A percentile compares a stretch with the other conserved stretches of the same genome.
These are phyloP conservation scores for Apis laboriosa DNA, from an alignment of 1,140 invertebrate species.

Conservation along the genomic window DNA sequence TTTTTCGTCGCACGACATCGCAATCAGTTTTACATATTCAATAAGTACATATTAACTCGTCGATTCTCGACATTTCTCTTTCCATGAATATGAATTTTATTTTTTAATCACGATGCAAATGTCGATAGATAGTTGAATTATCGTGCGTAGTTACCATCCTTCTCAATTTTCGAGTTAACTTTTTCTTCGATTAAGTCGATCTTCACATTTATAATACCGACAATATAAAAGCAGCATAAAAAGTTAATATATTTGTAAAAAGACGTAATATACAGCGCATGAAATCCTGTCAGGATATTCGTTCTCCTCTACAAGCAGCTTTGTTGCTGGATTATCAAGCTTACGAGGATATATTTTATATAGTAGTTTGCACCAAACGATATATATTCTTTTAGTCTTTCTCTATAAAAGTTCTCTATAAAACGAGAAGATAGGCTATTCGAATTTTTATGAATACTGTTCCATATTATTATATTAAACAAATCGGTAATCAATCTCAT, in stretches of 20 bases:
- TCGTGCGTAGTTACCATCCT: neutral
- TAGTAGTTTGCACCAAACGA: constrained; percentile 24
- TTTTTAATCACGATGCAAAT: constrained; percentile 23
- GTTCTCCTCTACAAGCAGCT: constrained; percentile 6
- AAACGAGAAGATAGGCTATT: constrained; percentile 18
- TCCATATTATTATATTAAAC: no score
- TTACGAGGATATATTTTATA: neutral
- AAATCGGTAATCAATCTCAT: no score
- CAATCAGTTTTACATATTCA: constrained; percentile 50
- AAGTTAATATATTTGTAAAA: neutral
- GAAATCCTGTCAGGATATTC: constrained; percentile 2
- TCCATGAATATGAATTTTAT: neutral
- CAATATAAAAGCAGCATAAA: neutral
- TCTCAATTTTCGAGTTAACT: neutral
- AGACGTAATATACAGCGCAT: no score
- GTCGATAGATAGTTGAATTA: neutral
- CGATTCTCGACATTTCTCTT: constrained; percentile 11
- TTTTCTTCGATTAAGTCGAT: neutral
- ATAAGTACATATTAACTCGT: neutral
- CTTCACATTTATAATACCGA: neutral
- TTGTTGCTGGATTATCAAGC: constrained; percentile 22
- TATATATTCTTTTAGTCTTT: constrained; percentile 39
- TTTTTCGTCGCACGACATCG: neutral
- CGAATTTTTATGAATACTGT: neutral
- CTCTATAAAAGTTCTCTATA: neutral